Evolutionary conservation across 1,140 invertebrate genomes (phyloP).

Genomic region (Heliconius himera): DNA sequence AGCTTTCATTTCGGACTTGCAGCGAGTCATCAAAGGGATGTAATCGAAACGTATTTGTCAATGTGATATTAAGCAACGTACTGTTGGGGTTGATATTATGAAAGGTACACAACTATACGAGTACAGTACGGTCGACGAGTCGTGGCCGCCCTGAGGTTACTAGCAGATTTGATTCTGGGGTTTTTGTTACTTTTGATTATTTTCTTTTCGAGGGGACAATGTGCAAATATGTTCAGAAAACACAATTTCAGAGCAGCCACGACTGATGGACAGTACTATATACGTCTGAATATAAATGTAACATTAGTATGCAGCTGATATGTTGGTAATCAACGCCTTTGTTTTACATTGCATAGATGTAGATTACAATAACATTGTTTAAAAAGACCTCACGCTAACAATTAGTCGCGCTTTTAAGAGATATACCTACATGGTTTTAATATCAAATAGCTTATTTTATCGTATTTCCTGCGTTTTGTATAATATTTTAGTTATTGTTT

Average conservation of each 20-base stretch:
- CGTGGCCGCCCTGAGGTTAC: too few relatives aligned
- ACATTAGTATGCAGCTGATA: slow-evolving; percentile 7
- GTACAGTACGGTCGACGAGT: too few relatives aligned
- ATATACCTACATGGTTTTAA: background rate
- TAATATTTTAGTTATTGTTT: too few relatives aligned
- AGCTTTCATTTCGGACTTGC: slow-evolving; percentile 14
- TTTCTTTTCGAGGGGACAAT: too few relatives aligned
- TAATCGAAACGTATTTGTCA: slow-evolving; percentile 20
- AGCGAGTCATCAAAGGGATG: slow-evolving; percentile 13
- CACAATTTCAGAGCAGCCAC: too few relatives aligned
- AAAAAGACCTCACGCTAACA: background rate
- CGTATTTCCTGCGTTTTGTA: background rate
- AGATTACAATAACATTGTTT: background rate
- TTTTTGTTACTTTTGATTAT: too few relatives aligned
- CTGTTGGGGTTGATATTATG: background rate
- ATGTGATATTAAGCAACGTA: slow-evolving; percentile 13
- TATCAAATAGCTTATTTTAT: background rate
- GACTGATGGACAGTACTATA: too few relatives aligned
- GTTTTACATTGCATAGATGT: background rate
- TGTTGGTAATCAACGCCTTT: slow-evolving; percentile 3
- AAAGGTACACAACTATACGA: background rate
- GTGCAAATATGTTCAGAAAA: too few relatives aligned
- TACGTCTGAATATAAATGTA: background rate
- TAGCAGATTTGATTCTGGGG: too few relatives aligned
- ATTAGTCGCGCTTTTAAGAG: background rate